Evolutionary conservation across 2,888 invertebrate species (phyloP).

Genomic region (Tetramorium bicarinatum): DNA sequence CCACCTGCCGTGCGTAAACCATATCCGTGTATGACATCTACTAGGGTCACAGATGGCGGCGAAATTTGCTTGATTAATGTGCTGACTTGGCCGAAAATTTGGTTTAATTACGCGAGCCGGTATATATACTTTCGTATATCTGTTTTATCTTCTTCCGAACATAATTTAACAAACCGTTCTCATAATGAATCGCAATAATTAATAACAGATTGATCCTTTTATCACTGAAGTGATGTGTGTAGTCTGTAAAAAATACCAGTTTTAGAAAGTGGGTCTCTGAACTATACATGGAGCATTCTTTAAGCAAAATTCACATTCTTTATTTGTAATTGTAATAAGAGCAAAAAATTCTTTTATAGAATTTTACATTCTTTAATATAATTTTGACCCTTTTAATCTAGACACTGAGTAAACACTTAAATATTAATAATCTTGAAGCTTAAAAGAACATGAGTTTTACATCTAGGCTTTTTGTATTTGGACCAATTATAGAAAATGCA

Average conservation of each 20-base stretch:
- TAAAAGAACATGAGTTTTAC: neutral
- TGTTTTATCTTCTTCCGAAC: constrained; percentile 24
- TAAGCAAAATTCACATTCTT: neutral
- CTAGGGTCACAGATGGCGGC: constrained; percentile 62
- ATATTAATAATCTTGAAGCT: neutral
- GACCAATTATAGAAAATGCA: neutral
- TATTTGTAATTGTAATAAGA: neutral
- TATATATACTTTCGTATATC: constrained; percentile 39
- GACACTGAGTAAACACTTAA: neutral
- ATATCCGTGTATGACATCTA: constrained; percentile 57
- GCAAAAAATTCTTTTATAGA: neutral
- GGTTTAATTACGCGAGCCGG: constrained; percentile 63
- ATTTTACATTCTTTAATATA: neutral
- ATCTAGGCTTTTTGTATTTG: neutral
- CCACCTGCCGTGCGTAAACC: constrained; percentile 63
- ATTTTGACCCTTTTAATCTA: neutral
- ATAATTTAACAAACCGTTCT: constrained; percentile 43
- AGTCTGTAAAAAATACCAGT: constrained; percentile 28
- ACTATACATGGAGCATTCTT: neutral
- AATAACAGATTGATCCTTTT: constrained; percentile 43
- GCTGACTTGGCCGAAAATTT: constrained; percentile 70
- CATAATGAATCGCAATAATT: constrained; percentile 48
- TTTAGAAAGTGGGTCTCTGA: constrained; percentile 25
- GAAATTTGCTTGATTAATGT: constrained; percentile 64
- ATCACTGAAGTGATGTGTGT: constrained; percentile 23